phyloP scores from a whole-genome alignment of 2,113 vertebrate species.

The Ageneiosus marmoratus region DNA sequence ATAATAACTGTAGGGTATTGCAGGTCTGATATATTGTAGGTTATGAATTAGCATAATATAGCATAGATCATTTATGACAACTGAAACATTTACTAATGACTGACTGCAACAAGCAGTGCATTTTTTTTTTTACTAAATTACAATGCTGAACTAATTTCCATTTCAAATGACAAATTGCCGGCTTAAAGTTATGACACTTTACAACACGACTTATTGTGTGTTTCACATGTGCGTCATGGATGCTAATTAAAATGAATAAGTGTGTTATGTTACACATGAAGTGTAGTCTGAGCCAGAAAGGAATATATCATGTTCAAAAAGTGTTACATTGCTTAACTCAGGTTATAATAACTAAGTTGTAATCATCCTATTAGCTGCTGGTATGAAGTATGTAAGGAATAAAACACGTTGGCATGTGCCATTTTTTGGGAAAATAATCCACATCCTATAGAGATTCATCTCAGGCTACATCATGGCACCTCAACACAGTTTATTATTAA shows the following conservation, averaged over 20 bases:
- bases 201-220: background rate
- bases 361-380: too few species aligned
- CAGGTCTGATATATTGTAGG: background rate
- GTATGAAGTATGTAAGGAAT: too few species aligned
- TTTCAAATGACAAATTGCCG: background rate
- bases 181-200: background rate
- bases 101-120: background rate
- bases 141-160: background rate
- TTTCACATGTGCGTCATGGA: background rate
- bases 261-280: too few species aligned
- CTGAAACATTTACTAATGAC: background rate
- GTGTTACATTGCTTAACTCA: too few species aligned
- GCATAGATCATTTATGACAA: background rate
- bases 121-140: background rate
- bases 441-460: too few species aligned
- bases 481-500: too few species aligned
- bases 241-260: background rate
- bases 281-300: too few species aligned
- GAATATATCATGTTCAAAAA: too few species aligned
- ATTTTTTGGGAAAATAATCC: too few species aligned
- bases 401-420: too few species aligned
- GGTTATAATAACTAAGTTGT: too few species aligned
- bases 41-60: background rate
- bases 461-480: too few species aligned
- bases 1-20: background rate